A percentile compares a stretch with the other conserved stretches of the same genome.
These are phyloP conservation scores for Notiomystis cincta DNA, from an alignment of 2,113 vertebrate genomes.

Conservation along the genomic window DNA sequence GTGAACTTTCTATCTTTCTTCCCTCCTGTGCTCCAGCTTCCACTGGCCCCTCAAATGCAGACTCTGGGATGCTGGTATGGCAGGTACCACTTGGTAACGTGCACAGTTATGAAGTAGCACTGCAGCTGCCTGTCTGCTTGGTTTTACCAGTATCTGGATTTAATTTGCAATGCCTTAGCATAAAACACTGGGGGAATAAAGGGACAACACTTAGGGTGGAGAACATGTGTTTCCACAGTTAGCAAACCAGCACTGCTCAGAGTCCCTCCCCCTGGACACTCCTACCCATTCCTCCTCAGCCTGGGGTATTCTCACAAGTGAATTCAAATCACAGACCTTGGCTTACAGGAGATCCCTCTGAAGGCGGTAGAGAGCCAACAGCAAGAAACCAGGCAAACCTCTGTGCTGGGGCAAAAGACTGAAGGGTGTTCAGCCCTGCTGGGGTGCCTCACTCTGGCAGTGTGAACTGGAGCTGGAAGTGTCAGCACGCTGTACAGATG, in stretches of 20 bases:
- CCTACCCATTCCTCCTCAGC: neutral
- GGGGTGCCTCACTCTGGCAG: neutral
- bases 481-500: neutral
- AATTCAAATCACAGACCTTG: neutral
- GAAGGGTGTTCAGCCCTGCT: neutral
- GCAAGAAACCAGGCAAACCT: neutral
- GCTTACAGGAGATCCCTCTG: neutral
- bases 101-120: neutral
- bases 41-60: neutral
- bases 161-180: neutral
- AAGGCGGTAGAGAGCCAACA: neutral
- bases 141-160: neutral
- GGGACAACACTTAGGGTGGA: neutral
- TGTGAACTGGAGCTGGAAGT: neutral
- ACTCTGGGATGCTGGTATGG: neutral
- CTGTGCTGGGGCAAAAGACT: neutral
- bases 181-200: neutral
- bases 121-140: neutral
- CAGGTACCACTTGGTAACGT: neutral
- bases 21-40: neutral
- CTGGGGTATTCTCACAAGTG: neutral
- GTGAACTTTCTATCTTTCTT: neutral
- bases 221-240: neutral
- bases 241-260: neutral
- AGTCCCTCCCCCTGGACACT: neutral